Evolutionary conservation across 2,113 vertebrate species (phyloP).

Genomic region (Hippocampus mohnikei): DNA sequence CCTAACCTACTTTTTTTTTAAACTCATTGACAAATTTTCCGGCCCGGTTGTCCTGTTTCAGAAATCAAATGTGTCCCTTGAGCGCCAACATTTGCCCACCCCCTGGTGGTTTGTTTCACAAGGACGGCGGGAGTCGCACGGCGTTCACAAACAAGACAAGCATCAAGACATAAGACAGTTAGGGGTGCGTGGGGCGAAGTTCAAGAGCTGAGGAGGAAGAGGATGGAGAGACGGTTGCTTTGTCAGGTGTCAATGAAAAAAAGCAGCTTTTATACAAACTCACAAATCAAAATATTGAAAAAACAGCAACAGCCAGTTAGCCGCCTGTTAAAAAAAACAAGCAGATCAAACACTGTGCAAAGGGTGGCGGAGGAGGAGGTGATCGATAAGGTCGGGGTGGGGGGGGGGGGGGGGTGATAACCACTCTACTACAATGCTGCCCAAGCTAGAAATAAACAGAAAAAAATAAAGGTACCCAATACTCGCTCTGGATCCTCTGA

Average conservation of each 20-base stretch:
- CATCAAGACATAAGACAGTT: slow-evolving; percentile 25
- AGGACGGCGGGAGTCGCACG: slow-evolving; percentile 55
- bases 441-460: slow-evolving; percentile 34
- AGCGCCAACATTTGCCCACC: background rate
- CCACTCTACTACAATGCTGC: slow-evolving; percentile 1
- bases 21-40: background rate
- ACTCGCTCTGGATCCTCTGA: background rate
- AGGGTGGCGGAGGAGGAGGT: slow-evolving; percentile 5
- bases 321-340: slow-evolving; percentile 52
- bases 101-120: slow-evolving; percentile 3
- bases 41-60: too few species aligned
- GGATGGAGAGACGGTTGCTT: slow-evolving; percentile 48
- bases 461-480: background rate
- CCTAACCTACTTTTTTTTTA: background rate
- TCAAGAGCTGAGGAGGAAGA: background rate
- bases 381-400: slow-evolving; percentile 35
- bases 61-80: background rate
- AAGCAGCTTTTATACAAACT: slow-evolving; percentile 59
- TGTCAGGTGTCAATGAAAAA: slow-evolving; percentile 61
- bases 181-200: background rate
- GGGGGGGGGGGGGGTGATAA: slow-evolving; percentile 30
- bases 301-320: slow-evolving; percentile 16
- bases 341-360: slow-evolving; percentile 26
- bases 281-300: slow-evolving; percentile 22
- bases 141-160: slow-evolving; percentile 63